Conservation (phyloP, 1,140 invertebrate genomes). For the Trichogramma pretiosum region DNA sequence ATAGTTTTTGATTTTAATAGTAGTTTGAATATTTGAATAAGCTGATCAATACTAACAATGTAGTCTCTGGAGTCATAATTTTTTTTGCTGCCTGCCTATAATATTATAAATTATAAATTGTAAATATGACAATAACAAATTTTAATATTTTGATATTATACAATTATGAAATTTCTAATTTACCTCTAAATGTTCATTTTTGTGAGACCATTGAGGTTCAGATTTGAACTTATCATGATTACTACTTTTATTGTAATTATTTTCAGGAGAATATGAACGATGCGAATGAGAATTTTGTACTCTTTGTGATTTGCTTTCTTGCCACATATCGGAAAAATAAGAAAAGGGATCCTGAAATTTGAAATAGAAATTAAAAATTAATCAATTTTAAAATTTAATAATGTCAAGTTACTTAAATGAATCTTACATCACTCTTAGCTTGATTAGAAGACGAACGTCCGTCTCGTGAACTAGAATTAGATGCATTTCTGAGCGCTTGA, state of each 20-base stretch:
- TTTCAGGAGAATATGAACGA: slow-evolving; percentile 30
- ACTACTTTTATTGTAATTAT: slow-evolving; percentile 31
- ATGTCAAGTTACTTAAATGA: slow-evolving; percentile 4
- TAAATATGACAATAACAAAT: not conserved
- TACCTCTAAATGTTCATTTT: slow-evolving; percentile 35
- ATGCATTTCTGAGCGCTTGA: slow-evolving; percentile 23
- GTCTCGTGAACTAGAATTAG: slow-evolving; percentile 20
- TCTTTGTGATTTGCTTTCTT: slow-evolving; percentile 35
- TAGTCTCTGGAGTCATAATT: too few species aligned
- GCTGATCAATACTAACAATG: too few species aligned
- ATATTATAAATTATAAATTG: not conserved
- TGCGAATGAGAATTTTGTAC: slow-evolving; percentile 4
- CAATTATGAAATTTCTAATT: not conserved
- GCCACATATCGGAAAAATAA: slow-evolving; percentile 44
- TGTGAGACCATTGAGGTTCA: slow-evolving; percentile 33
- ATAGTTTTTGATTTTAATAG: too few species aligned
- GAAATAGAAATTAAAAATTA: not conserved
- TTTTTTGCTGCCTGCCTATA: not conserved
- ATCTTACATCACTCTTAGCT: slow-evolving; percentile 36
- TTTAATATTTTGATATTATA: not conserved
- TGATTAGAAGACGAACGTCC: too few species aligned
- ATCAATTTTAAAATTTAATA: slow-evolving; percentile 1
- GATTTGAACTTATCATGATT: slow-evolving; percentile 37
- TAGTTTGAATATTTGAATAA: too few species aligned
- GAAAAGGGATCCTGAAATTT: slow-evolving; percentile 38